Conservation (phyloP, 2,888 invertebrate genomes). For the Drosophila mimica region DNA sequence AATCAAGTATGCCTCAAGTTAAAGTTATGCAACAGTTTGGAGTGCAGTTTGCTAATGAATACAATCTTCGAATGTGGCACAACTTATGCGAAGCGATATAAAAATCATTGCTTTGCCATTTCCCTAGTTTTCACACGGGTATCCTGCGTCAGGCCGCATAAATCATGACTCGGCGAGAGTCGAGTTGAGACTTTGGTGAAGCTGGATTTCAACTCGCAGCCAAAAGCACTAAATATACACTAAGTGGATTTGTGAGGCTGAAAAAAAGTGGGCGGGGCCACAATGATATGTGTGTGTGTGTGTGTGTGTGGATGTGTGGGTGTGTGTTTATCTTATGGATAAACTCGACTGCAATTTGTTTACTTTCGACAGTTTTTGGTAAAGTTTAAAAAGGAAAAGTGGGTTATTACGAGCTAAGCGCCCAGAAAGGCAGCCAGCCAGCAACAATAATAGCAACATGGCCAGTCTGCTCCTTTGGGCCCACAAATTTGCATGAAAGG, state of each 20-base stretch:
- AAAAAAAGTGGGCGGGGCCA: constrained; percentile 35
- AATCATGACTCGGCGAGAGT: constrained; percentile 53
- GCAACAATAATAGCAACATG: constrained; percentile 7
- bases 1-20: not conserved
- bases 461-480: constrained; percentile 9
- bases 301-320: constrained; percentile 2
- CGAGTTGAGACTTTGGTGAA: constrained; percentile 3
- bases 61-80: constrained; percentile 48
- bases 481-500: constrained; percentile 66
- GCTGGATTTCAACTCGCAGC: constrained; percentile 9
- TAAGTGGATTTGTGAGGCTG: constrained; percentile 74
- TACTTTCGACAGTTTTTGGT: constrained; percentile 77
- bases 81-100: constrained; percentile 74
- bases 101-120: constrained; percentile 39
- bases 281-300: constrained; percentile 60
- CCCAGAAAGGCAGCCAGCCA: constrained; percentile 7
- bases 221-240: constrained; percentile 66
- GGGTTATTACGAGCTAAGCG: constrained; percentile 77
- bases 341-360: constrained; percentile 79
- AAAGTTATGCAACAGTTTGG: constrained; percentile 11
- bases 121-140: not conserved
- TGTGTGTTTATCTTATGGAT: constrained; percentile 51
- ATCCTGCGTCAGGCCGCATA: constrained; percentile 42
- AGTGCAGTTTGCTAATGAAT: constrained; percentile 68
- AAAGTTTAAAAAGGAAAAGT: constrained; percentile 60